Evolutionary conservation across 2,113 vertebrate species (phyloP).

Genomic region (Colinus virginianus): DNA sequence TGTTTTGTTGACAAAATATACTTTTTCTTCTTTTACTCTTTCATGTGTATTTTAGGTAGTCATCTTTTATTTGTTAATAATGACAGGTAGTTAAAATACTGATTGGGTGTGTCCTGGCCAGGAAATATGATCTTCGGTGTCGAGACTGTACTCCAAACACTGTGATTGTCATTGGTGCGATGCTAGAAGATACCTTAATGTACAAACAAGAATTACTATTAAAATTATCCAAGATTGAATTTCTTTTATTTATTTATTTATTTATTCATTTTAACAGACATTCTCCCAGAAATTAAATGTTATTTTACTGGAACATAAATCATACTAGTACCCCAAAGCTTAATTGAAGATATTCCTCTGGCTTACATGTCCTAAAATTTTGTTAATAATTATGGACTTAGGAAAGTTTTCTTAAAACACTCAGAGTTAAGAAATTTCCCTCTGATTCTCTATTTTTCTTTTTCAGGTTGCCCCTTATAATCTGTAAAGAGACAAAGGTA

Average conservation of each 20-base stretch:
- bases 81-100: neutral
- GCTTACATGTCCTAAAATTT: neutral
- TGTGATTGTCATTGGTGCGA: neutral
- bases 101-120: neutral
- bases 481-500: neutral
- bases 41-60: neutral
- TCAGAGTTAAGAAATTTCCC: neutral
- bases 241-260: neutral
- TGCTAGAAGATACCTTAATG: neutral
- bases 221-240: neutral
- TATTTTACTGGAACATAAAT: neutral
- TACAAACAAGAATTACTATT: constrained; percentile 1
- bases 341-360: neutral
- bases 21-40: neutral
- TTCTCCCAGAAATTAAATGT: neutral
- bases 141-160: neutral
- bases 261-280: too few relatives aligned
- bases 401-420: neutral
- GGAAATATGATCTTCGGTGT: neutral
- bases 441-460: neutral
- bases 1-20: neutral
- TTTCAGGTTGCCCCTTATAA: neutral
- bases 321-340: neutral
- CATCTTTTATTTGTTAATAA: neutral
- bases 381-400: neutral